Percentiles rank a stretch among this genome's conserved stretches.
Evolutionary conservation across 2,797 vertebrate genomes (phyloP).

Genomic region (Morus bassanus): DNA sequence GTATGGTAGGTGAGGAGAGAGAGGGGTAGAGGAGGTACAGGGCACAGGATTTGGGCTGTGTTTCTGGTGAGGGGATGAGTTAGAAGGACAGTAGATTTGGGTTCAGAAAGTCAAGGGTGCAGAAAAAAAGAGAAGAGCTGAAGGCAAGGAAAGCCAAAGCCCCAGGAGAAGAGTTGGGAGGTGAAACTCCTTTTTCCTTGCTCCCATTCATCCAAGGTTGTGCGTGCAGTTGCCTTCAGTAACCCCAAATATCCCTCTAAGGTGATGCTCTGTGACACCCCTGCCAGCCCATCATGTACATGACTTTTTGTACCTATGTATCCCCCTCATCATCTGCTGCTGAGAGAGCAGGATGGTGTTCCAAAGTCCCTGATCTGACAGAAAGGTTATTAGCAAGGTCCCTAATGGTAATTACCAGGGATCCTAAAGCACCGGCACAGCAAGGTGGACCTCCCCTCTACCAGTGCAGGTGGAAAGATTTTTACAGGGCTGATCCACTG

Average conservation of each 20-base stretch:
- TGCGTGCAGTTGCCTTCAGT: neutral
- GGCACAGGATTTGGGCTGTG: neutral
- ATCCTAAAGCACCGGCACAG: neutral
- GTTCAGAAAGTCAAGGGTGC: neutral
- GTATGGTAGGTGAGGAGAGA: neutral
- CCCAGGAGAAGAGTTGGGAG: neutral
- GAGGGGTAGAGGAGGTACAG: neutral
- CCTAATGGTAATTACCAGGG: neutral
- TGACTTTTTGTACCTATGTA: neutral
- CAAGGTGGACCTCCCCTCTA: neutral
- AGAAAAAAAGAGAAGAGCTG: neutral
- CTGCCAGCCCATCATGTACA: neutral
- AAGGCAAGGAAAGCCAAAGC: neutral
- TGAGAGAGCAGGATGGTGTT: neutral
- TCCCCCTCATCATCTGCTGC: neutral
- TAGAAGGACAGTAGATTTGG: neutral
- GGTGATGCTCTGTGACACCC: neutral
- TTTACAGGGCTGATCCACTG: neutral
- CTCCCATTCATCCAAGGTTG: neutral
- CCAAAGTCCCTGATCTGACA: neutral
- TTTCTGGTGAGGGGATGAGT: neutral
- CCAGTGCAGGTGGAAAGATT: neutral
- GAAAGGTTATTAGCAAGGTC: too few species aligned
- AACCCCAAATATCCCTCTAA: neutral
- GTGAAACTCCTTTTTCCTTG: neutral